These are phyloP conservation scores for Prenolepis imparis DNA, from an alignment of 2,888 invertebrate species.

Conservation along the genomic window DNA sequence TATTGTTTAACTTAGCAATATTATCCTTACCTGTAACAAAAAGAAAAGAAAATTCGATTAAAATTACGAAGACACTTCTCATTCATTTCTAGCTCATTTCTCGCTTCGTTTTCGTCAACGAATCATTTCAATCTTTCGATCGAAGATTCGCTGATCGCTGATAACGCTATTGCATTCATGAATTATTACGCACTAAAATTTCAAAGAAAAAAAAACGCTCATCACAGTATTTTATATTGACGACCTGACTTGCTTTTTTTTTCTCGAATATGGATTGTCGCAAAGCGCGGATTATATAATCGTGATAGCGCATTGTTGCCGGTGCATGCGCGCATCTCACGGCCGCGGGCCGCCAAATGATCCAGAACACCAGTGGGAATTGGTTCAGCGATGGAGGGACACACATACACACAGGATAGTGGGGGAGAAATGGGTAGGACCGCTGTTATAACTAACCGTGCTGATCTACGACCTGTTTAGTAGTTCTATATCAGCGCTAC, in stretches of 20 bases:
- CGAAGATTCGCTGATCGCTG: not conserved
- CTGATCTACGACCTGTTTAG: conserved; percentile 86
- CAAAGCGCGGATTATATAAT: conserved; percentile 69
- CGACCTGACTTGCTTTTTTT: not conserved
- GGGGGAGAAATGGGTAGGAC: conserved; percentile 57
- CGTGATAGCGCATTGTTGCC: conserved; percentile 77
- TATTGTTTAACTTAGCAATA: conserved; percentile 85
- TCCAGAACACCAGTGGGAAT: conserved; percentile 86
- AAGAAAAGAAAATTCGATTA: conserved; percentile 59
- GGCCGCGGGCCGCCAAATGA: conserved; percentile 86
- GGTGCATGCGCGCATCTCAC: conserved; percentile 81
- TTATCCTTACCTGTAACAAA: conserved; percentile 85
- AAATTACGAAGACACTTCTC: conserved; percentile 42
- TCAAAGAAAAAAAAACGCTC: not conserved
- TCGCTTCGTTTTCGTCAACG: not conserved
- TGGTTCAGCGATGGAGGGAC: conserved; percentile 79
- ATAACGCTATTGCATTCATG: not conserved
- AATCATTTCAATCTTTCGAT: conserved; percentile 19
- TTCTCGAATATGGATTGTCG: conserved; percentile 63
- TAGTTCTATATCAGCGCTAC: conserved; percentile 85
- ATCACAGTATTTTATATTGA: conserved; percentile 12
- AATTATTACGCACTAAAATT: conserved; percentile 24
- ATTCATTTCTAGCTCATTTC: not conserved
- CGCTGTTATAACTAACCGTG: conserved; percentile 84
- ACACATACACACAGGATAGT: not conserved